These are phyloP conservation scores for Malthinus seriepunctatus DNA, from an alignment of 2,888 invertebrate species.

Conservation along the genomic window DNA sequence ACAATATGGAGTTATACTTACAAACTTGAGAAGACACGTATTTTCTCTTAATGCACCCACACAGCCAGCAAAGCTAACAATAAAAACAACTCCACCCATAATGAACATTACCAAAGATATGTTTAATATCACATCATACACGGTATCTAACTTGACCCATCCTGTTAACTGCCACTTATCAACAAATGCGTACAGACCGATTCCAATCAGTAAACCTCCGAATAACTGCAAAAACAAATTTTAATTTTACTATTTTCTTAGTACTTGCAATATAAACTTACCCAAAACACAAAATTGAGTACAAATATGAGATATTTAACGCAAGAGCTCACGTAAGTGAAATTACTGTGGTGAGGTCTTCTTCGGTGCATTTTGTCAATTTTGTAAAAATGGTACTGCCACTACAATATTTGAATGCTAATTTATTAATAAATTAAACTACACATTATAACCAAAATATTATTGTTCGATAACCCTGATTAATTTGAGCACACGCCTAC, in stretches of 20 bases:
- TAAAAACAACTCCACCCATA: conserved; percentile 87
- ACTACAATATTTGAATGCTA: no score
- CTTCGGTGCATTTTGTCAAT: conserved; percentile 61
- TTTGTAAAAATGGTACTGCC: no score
- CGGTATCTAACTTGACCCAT: conserved; percentile 79
- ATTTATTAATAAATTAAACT: no score
- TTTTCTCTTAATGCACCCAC: conserved; percentile 90
- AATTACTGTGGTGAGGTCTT: conserved; percentile 64
- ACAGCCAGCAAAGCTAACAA: conserved; percentile 93
- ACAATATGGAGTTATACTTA: conserved; percentile 59
- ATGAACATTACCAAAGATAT: conserved; percentile 90
- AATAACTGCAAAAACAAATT: conserved; percentile 69
- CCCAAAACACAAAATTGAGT: conserved; percentile 89
- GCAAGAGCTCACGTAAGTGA: conserved; percentile 83
- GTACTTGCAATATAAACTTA: conserved; percentile 56
- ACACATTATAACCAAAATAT: no score
- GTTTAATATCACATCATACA: conserved; percentile 89
- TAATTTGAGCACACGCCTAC: no score
- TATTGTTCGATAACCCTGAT: no score
- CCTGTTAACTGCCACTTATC: conserved; percentile 92
- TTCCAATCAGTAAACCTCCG: conserved; percentile 82
- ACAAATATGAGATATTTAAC: conserved; percentile 90
- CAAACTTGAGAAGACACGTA: conserved; percentile 88
- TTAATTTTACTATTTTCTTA: conserved; percentile 14
- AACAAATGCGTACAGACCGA: conserved; percentile 89